Conservation (phyloP, 92 coral and sea anemone genomes). For the Palythoa grandiflora region DNA sequence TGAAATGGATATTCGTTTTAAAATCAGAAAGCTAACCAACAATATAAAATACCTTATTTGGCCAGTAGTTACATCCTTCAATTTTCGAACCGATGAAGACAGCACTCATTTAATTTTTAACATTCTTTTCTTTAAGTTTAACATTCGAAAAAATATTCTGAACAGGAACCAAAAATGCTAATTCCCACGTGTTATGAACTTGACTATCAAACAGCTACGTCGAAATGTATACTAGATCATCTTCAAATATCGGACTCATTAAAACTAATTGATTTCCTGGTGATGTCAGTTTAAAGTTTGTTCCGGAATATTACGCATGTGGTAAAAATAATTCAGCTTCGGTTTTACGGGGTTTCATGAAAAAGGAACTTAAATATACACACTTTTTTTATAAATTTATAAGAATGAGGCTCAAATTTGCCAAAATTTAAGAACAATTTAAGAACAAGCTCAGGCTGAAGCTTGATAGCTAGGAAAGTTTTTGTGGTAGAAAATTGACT, state of each 20-base stretch:
- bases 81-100: not conserved
- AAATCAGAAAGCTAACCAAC: not conserved
- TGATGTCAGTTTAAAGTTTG: not conserved
- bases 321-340: not conserved
- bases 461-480: not conserved
- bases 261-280: not conserved
- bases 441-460: too few species aligned
- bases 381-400: not conserved
- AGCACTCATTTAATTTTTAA: too few species aligned
- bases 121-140: not conserved
- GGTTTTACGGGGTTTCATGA: not conserved
- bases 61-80: not conserved
- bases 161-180: conserved; percentile 7
- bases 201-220: not conserved
- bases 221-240: not conserved
- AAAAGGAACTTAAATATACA: not conserved
- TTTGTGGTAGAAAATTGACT: too few species aligned
- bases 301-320: not conserved
- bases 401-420: too few species aligned
- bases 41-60: not conserved
- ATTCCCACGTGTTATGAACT: not conserved
- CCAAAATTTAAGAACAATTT: too few species aligned
- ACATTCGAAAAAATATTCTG: not conserved
- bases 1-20: not conserved
- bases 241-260: conserved; percentile 9